phyloP scores from a whole-genome alignment of 2,113 vertebrate genomes.

The Notechis scutatus region DNA sequence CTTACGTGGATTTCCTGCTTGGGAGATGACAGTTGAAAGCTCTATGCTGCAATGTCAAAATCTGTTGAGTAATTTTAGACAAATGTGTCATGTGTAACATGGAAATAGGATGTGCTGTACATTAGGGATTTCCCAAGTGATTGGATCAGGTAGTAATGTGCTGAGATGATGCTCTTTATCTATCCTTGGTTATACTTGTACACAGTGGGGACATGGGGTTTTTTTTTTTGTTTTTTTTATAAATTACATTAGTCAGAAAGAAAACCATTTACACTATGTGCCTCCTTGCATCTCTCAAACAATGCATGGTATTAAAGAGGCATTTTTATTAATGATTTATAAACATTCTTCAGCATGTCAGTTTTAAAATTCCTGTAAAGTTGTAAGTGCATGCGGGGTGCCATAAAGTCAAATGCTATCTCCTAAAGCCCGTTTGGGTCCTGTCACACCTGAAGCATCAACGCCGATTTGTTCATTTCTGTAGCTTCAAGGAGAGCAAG shows the following conservation, averaged over 20 bases:
- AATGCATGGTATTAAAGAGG: conserved; percentile 91
- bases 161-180: conserved; percentile 87
- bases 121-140: conserved; percentile 90
- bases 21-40: conserved; percentile 84
- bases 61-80: conserved; percentile 89
- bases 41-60: conserved; percentile 81
- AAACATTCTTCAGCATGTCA: conserved; percentile 86
- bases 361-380: conserved; percentile 80
- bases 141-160: conserved; percentile 85
- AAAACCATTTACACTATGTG: conserved; percentile 96
- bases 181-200: conserved; percentile 80
- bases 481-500: conserved; percentile 76
- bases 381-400: conserved; percentile 80
- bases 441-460: conserved; percentile 88
- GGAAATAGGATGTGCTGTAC: conserved; percentile 83
- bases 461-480: conserved; percentile 90
- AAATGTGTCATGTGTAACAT: conserved; percentile 86
- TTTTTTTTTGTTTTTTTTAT: conserved; percentile 68
- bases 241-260: conserved; percentile 91
- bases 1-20: conserved; percentile 70
- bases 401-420: conserved; percentile 87
- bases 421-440: conserved; percentile 73
- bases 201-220: conserved; percentile 74
- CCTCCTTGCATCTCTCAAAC: conserved; percentile 94
- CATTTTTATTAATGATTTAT: conserved; percentile 99